A percentile compares a stretch with the other conserved stretches of the same genome.
Evolutionary conservation across 92 coral and sea anemone genomes (phyloP).

Genomic region (Parazoanthus swiftii): DNA sequence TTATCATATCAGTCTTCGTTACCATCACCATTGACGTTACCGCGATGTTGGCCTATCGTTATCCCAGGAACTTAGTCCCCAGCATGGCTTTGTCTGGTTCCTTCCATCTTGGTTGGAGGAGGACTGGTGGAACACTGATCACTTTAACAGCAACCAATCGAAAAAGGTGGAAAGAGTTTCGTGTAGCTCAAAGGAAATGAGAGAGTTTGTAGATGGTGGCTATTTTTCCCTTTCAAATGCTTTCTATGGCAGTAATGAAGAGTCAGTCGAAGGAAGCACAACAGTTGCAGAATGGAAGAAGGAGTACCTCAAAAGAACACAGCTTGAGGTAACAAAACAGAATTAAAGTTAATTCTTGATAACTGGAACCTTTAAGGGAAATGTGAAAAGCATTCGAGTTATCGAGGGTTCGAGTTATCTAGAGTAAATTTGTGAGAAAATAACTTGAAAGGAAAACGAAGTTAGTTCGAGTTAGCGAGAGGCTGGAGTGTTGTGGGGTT

Average conservation of each 20-base stretch:
- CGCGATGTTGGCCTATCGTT: not conserved
- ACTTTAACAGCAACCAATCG: constrained; percentile 23
- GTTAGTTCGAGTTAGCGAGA: no score
- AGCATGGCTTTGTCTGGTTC: constrained; percentile 83
- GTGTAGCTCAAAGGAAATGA: constrained; percentile 63
- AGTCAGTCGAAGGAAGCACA: constrained; percentile 53
- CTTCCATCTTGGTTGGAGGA: constrained; percentile 77
- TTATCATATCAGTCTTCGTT: not conserved
- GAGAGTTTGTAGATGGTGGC: constrained; percentile 65
- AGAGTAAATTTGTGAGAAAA: no score
- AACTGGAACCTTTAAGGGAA: not conserved
- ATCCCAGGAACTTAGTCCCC: constrained; percentile 69
- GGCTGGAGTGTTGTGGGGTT: no score
- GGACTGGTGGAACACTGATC: constrained; percentile 63
- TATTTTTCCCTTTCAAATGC: constrained; percentile 81
- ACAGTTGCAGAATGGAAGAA: constrained; percentile 72
- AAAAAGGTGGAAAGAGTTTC: constrained; percentile 40
- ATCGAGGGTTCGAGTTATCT: no score
- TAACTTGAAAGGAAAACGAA: no score
- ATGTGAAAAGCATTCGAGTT: no score
- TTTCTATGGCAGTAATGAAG: constrained; percentile 54
- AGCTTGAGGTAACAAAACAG: constrained; percentile 47
- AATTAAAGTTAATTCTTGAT: not conserved
- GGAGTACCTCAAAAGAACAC: constrained; percentile 61
- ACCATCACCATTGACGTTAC: not conserved